Evolutionary conservation across 2,888 invertebrate species (phyloP), one percentile per base, ranked within the genome.

Genomic region (Pemphredon lugubris): DNA sequence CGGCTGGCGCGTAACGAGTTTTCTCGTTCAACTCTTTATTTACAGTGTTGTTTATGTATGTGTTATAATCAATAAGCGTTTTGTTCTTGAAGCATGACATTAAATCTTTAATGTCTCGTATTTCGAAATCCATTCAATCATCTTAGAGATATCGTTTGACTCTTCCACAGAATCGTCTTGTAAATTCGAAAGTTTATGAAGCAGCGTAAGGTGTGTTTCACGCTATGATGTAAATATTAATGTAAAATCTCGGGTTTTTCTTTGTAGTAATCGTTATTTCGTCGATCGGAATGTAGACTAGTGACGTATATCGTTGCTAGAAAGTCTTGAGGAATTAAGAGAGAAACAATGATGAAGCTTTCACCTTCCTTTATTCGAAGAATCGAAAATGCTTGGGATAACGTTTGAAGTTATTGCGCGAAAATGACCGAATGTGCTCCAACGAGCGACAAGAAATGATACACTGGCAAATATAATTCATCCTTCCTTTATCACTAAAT

Each of bases 401-500:
- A n/a, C n/a, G n/a, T n/a, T n/a, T n/a, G n/a, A 74, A 79, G 60
- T 68, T 68, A 79, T 58, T 69, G 65, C 60, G 55, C 65, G 65
- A 66, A 47, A 73, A 66, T 67, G 55, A 42, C 45, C 21, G 26
- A 37, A 76, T n/a, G 51, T 53, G 45, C 20, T 61, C 53, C 61
- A 57, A 61, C 58, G 66, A 82, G 44, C 39, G 55, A 77, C 45
- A 72, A 53, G 47, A 67, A 75, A 65, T 53, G 54, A 60, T 67
- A 71, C 67, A 57, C 55, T 53, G 73, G 81, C 75, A 77, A 72
- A 77, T 75, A 80, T 61, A 72, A 83, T 82, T 84, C 81, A 83
- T 86, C 86, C 87, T 84, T 87, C 83, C 84, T 85, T 86, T 84
- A 81, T 83, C 77, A 84, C 76, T 84, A 76, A 77, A 84, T 85